Evolutionary conservation across 2,113 vertebrate genomes (phyloP).

Genomic region (Oreochromis niloticus): DNA sequence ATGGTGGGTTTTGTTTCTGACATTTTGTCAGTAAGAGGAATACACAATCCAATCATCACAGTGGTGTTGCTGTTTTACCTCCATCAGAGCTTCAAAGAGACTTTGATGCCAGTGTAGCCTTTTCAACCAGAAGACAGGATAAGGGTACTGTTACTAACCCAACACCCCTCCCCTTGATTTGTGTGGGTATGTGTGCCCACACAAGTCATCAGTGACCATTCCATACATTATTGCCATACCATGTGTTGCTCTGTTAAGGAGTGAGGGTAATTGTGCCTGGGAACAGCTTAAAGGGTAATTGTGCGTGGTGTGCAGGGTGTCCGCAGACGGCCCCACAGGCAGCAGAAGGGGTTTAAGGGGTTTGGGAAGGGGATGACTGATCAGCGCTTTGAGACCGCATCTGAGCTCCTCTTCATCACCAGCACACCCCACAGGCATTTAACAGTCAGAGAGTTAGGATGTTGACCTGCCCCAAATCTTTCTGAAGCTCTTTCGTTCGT

Average conservation of each 20-base stretch:
- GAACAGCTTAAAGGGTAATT: slow-evolving; percentile 64
- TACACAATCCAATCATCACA: neutral
- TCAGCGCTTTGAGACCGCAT: slow-evolving; percentile 48
- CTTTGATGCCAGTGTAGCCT: slow-evolving; percentile 44
- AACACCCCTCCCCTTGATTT: neutral
- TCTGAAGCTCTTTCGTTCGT: neutral
- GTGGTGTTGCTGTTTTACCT: neutral
- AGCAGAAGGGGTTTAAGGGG: slow-evolving; percentile 19
- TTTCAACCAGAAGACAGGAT: neutral
- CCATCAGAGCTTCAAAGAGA: slow-evolving; percentile 43
- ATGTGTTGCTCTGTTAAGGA: slow-evolving; percentile 46
- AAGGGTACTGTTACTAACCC: slow-evolving; percentile 42
- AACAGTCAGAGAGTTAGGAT: slow-evolving; percentile 20
- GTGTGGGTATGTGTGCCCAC: neutral
- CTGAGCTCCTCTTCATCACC: slow-evolving; percentile 39
- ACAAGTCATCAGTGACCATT: slow-evolving; percentile 13
- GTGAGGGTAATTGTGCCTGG: slow-evolving; percentile 45
- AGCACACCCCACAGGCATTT: slow-evolving; percentile 32
- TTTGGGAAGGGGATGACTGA: slow-evolving; percentile 31
- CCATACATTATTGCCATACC: slow-evolving; percentile 43
- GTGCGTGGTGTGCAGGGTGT: slow-evolving; percentile 30
- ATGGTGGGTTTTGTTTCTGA: neutral
- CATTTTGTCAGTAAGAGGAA: neutral
- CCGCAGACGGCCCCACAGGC: slow-evolving; percentile 24
- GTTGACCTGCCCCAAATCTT: slow-evolving; percentile 25